Conservation (phyloP, 2,113 vertebrate genomes). For the Rana temporaria region DNA sequence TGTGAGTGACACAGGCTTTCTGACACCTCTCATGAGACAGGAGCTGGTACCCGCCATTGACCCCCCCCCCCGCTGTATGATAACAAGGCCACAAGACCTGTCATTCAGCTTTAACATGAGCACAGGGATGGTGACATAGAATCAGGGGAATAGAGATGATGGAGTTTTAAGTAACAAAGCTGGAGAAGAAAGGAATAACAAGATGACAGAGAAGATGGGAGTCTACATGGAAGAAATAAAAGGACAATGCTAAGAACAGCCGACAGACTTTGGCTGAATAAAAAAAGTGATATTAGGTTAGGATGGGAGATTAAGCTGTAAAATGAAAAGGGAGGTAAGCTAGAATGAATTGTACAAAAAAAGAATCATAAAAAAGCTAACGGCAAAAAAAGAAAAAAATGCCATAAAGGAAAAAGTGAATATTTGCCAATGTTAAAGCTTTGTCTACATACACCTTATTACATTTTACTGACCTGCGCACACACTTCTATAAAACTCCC, state of each 20-base stretch:
- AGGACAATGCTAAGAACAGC: neutral
- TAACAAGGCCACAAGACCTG: conserved; percentile 17
- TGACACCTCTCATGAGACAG: conserved; percentile 40
- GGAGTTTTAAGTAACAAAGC: neutral
- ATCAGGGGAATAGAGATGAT: conserved; percentile 10
- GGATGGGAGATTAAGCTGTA: neutral
- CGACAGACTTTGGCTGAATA: neutral
- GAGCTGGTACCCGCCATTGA: neutral
- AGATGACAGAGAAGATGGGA: neutral
- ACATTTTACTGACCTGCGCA: too few species aligned
- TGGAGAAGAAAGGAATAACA: neutral
- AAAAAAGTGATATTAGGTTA: neutral
- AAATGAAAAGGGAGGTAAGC: neutral
- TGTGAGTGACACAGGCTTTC: conserved; percentile 45
- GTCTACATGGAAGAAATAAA: neutral
- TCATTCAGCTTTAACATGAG: conserved; percentile 25
- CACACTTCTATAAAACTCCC: too few species aligned
- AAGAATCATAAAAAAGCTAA: too few species aligned
- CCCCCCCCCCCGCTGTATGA: conserved; percentile 18
- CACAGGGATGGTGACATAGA: neutral
- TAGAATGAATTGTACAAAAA: neutral
- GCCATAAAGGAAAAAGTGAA: too few species aligned
- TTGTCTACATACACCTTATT: too few species aligned
- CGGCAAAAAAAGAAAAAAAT: too few species aligned
- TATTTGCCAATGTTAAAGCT: too few species aligned